Base-by-base conservation (phyloP, 1,140 invertebrate species). In the Drosophila littoralis region DNA sequence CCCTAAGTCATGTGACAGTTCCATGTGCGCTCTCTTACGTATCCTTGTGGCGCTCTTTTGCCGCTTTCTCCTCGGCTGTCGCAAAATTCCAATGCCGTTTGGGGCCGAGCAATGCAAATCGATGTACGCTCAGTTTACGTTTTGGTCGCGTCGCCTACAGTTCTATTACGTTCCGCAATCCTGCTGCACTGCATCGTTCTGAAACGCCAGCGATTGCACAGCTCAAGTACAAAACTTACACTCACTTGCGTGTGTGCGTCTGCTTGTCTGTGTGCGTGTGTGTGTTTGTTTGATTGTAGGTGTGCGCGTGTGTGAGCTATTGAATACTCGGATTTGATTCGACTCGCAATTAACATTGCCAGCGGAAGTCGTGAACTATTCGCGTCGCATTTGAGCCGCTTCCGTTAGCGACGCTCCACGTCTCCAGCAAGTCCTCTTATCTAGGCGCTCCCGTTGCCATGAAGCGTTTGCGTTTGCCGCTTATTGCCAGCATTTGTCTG, bases 401-500 rank as follows among this genome's bases (percentile, higher is more conserved):
- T 50, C 43, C 40, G 40, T 35, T 42, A 50, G 45, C 63, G 15
- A n/a, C 60, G 38, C 46, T 17, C 15, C 7, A 22, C 22, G 22
- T 54, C 22, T 1, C 22, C 22, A 5, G 6, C 17, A 42, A n/a
- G 3, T n/a, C 13, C 36, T 42, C 54, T 57, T 43, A 13, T 13
- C 22, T 6, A 7, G 54, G 28, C 17, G 36, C 71, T 48, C 38
- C 51, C 54, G 61, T 65, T 46, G 51, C 45, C 61, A 91, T 91
- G 90, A 91, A 90, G 77, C 79, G 77, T 80, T 75, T 78, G 71
- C 72, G 75, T 75, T 76, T 89, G 80, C 77, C 84, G 85, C 75
- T 90, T 65, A 82, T 91, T 78, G 80, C 83, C 78, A 80, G 81
- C 86, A 75, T 74, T 81, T 90, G 90, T 80, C 83, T 91, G 83